Percentiles rank a stretch among this genome's conserved stretches.
Conservation (phyloP, 2,113 vertebrate species). For the Melanostigma gelatinosum region DNA sequence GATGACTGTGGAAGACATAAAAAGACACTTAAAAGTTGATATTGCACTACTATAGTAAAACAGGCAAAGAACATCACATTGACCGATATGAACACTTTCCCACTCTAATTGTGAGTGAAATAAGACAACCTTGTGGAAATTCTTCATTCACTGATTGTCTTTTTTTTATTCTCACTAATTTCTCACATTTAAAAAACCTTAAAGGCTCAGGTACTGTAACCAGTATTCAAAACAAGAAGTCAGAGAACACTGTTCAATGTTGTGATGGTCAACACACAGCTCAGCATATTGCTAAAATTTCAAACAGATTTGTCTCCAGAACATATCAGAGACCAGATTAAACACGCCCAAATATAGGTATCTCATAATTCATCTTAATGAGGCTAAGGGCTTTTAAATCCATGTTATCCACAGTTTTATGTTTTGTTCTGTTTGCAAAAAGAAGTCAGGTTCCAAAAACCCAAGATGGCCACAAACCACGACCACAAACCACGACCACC, state of each 20-base stretch:
- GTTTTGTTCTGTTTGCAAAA: no score
- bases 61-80: background rate
- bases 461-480: no score
- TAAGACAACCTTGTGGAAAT: background rate
- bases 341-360: background rate
- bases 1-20: background rate
- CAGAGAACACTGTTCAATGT: no score
- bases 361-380: background rate
- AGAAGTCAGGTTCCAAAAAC: no score
- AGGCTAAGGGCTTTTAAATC: background rate
- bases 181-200: background rate
- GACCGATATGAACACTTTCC: background rate
- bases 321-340: background rate
- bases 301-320: background rate
- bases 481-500: no score
- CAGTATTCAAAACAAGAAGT: no score
- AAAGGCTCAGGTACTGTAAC: no score
- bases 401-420: background rate
- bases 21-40: background rate
- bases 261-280: no score
- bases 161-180: background rate
- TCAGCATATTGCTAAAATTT: background rate
- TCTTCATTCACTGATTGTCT: background rate
- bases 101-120: no score
- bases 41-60: background rate